These are phyloP conservation scores for Globodera rostochiensis DNA, from an alignment of 1,140 invertebrate species.

Conservation along the genomic window DNA sequence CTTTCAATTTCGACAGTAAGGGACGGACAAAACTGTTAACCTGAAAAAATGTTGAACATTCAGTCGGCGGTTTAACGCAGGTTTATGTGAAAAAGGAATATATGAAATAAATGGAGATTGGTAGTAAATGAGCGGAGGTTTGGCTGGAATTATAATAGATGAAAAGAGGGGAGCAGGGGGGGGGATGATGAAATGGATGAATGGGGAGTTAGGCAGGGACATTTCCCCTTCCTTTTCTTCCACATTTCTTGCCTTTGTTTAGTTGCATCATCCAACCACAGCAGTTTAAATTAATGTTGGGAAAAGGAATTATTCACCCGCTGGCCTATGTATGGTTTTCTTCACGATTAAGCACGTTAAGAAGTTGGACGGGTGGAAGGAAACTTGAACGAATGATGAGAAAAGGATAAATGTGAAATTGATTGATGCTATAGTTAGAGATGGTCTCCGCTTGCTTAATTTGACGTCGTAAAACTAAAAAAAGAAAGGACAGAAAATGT, in stretches of 20 bases:
- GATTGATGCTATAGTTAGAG: too few species aligned
- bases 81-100: neutral
- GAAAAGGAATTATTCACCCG: neutral
- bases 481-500: too few species aligned
- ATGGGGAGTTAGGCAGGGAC: neutral
- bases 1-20: neutral
- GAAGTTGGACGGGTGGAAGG: too few species aligned
- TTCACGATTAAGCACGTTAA: too few species aligned
- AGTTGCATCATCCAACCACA: neutral
- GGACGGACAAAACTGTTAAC: neutral
- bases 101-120: too few species aligned
- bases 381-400: neutral
- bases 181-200: slow-evolving; percentile 1
- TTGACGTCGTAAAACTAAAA: too few species aligned
- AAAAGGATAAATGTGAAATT: too few species aligned
- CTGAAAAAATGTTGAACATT: neutral
- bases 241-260: neutral
- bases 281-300: neutral
- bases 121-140: too few species aligned
- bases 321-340: too few species aligned
- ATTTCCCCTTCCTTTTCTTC: neutral
- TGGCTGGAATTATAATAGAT: too few species aligned
- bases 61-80: neutral
- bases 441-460: too few species aligned
- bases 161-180: too few species aligned